Base-by-base conservation (phyloP, 2,113 vertebrate species). In the Nansenia antarctica region DNA sequence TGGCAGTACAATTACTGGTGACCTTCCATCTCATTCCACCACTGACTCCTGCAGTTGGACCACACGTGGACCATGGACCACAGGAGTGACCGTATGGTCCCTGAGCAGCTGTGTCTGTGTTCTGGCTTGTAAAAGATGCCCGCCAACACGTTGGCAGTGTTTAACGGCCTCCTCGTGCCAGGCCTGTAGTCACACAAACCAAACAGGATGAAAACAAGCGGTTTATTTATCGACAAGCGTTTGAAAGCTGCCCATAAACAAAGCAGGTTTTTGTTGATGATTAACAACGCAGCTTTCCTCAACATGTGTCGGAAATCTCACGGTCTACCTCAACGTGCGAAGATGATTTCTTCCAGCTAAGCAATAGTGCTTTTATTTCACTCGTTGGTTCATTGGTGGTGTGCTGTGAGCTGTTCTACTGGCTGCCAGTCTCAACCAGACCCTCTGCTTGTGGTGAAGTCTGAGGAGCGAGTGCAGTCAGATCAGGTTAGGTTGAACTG, bases 171-270 rank as follows among this genome's bases (percentile, higher is more conserved):
- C n/a, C 7, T 18, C 52, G 8, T 3, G 29, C 29, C 67, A 34
- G 11, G 22, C 34, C 37, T 32, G 34, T 58, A 31, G 49, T 42
- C 53, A 52, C 34, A 69, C 20, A 52, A 42, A 37, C 52, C 20
- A 9, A 26, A 32, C 37, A 63, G 24, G 61, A 53, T 27, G 49
- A 75, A 58, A 75, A 75, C 45, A 75, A 11, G 39, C 55, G 9
- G 20, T 22, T 55, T 27, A 27, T 34, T 61, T 27, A 75, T 61
- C 42, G 63, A n/a, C 45, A 18, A 30, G 5, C 15, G 4, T 42
- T 42, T 60, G 67, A 60, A 75, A 75, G 63, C 37, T 35, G 8
- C 39, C 60, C 42, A 15, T 64, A 58, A 69, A 65, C 39, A 47
- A 31, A 61, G 14, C 24, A n/a, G 32, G 1, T 31, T 27, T 64